Evolutionary conservation across 2,113 vertebrate genomes (phyloP).

Genomic region (Notarius lentiginosus): DNA sequence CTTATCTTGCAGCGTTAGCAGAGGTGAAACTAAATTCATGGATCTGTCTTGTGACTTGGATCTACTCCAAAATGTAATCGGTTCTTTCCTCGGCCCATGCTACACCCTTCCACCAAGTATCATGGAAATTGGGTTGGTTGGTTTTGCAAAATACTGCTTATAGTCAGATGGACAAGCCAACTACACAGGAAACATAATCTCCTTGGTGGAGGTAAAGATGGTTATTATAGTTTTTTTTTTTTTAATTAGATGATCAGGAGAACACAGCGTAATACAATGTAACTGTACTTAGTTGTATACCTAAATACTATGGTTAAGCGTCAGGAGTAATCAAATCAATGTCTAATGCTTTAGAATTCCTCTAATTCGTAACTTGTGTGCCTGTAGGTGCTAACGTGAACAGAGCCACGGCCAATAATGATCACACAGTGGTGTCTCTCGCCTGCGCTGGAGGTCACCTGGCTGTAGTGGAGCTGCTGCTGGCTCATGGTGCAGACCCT

Average conservation of each 20-base stretch:
- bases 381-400: slow-evolving; percentile 94
- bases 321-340: neutral
- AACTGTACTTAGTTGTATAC: neutral
- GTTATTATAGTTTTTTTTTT: too few species aligned
- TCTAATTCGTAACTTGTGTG: neutral
- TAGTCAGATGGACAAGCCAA: too few species aligned
- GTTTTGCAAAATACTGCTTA: too few species aligned
- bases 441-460: slow-evolving; percentile 96
- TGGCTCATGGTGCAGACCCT: slow-evolving; percentile 96
- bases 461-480: slow-evolving; percentile 93
- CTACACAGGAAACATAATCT: too few species aligned
- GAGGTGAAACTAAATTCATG: too few species aligned
- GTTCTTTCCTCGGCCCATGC: too few species aligned
- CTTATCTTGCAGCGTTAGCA: too few species aligned
- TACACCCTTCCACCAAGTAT: too few species aligned
- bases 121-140: too few species aligned
- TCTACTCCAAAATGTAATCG: too few species aligned
- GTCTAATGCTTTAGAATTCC: neutral
- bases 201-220: too few species aligned
- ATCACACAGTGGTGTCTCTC: slow-evolving; percentile 98
- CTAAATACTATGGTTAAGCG: neutral
- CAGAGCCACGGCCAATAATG: slow-evolving; percentile 95
- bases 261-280: neutral
- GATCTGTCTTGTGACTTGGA: too few species aligned
- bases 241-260: neutral